Percentiles rank a stretch among this genome's conserved stretches.
These are phyloP conservation scores for Lophotriccus pileatus DNA, from an alignment of 2,797 vertebrate species.

Conservation along the genomic window DNA sequence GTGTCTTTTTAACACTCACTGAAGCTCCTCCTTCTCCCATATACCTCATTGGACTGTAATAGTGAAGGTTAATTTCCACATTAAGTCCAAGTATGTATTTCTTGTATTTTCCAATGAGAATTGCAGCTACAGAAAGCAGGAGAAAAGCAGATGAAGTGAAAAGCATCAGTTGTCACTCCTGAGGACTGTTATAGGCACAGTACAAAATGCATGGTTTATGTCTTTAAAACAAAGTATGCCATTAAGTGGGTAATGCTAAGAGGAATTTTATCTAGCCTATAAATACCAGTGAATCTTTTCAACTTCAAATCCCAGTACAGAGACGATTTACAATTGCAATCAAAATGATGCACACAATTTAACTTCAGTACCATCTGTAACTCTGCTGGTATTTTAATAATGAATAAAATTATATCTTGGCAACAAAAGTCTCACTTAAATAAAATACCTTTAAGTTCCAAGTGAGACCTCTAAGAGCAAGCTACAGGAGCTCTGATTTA, in stretches of 20 bases:
- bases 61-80: not conserved
- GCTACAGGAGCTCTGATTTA: not conserved
- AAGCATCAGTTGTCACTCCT: slow-evolving; percentile 21
- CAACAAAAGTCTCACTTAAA: slow-evolving; percentile 44
- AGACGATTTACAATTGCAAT: slow-evolving; percentile 70
- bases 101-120: slow-evolving; percentile 14
- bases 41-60: not conserved
- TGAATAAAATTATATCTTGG: slow-evolving; percentile 64
- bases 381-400: slow-evolving; percentile 69
- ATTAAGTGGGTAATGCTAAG: slow-evolving; percentile 51
- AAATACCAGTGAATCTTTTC: slow-evolving; percentile 66
- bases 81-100: not conserved
- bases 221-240: slow-evolving; percentile 60
- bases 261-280: slow-evolving; percentile 70
- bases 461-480: not conserved
- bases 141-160: slow-evolving; percentile 37
- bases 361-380: slow-evolving; percentile 66
- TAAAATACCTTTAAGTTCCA: slow-evolving; percentile 21
- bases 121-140: not conserved
- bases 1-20: not conserved
- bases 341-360: slow-evolving; percentile 59
- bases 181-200: slow-evolving; percentile 16
- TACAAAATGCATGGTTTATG: slow-evolving; percentile 34
- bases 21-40: not conserved
- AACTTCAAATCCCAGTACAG: slow-evolving; percentile 47